These are phyloP conservation scores for Oryctolagus cuniculus DNA, from an alignment of 2,113 vertebrate genomes.

Conservation along the genomic window DNA sequence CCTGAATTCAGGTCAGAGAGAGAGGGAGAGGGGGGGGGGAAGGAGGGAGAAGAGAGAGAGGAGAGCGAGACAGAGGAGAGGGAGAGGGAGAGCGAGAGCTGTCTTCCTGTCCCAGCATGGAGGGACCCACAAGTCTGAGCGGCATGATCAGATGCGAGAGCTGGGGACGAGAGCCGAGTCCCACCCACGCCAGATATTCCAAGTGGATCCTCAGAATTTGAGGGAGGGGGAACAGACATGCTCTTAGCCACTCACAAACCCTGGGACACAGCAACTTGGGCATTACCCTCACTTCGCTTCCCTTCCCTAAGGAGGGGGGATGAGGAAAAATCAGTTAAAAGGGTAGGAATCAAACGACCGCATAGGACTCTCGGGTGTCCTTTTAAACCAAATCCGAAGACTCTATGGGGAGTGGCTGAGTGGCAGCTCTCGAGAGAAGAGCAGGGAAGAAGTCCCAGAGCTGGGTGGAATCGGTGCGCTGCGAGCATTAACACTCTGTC, in stretches of 20 bases:
- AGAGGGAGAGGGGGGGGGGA: background rate
- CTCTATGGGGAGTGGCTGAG: background rate
- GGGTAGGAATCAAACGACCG: background rate
- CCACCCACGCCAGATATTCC: background rate
- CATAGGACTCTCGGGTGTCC: background rate
- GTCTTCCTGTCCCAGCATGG: background rate
- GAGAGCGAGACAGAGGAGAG: no score
- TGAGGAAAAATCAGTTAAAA: background rate
- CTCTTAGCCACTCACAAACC: background rate
- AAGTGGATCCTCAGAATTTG: background rate
- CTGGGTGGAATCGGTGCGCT: background rate
- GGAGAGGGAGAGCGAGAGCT: background rate
- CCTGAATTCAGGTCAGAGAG: background rate
- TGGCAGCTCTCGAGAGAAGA: constrained; percentile 28
- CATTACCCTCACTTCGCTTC: background rate
- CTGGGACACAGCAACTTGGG: background rate
- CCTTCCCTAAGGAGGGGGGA: background rate
- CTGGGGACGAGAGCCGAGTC: background rate
- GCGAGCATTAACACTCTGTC: constrained; percentile 18
- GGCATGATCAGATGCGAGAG: background rate
- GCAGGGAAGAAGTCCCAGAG: constrained; percentile 44
- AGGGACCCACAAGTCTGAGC: background rate
- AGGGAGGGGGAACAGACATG: background rate
- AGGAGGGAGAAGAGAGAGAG: background rate
- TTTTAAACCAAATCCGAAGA: constrained; percentile 47